Evolutionary conservation across 2,888 invertebrate species (phyloP), one percentile per base, ranked within the genome.

Genomic region (Epirrhoe alternata): DNA sequence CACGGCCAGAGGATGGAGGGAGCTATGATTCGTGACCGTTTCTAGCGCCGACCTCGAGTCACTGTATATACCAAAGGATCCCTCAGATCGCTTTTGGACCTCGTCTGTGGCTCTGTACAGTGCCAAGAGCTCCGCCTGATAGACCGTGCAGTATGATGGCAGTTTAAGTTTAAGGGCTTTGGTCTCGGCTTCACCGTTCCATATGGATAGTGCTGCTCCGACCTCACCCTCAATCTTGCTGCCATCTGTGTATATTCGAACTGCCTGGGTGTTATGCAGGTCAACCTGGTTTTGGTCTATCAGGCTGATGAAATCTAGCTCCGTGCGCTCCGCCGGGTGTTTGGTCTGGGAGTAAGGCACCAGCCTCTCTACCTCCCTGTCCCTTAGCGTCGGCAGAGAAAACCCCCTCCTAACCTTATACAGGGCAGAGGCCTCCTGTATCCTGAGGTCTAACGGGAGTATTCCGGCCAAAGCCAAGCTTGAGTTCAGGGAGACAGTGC

Each of bases 21-120:
- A 57, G 1, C 10, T 0, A 5, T 17, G 1, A 16, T 52, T 57
- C 0, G n/a, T 12, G 0, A 63, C 6, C 0, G 63, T 5, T 8
- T 63, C 16, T 0, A 57, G 35, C 5, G 63, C 45, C 2, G 63
- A 52, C 6, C 53, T 58, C 0, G 63, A 64, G 14, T 64, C 63
- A 35, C 67, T 51, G 14, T 63, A 67, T 5, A 67, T 55, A 1
- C 16, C 38, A 30, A 10, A 49, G 7, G 17, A 42, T 0, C 1
- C 0, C 6, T 57, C 38, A 6, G 12, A 1, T 10, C 60, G 6
- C 53, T 47, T 53, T 1, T 6, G 30, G 30, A 51, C 30, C 12
- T n/a, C n/a, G n/a, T n/a, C n/a, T n/a, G n/a, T n/a, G n/a, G n/a
- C n/a, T n/a, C n/a, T n/a, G n/a, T n/a, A n/a, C n/a, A n/a, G n/a